These are phyloP conservation scores for Bujurquina vittata DNA, from an alignment of 2,113 vertebrate genomes.

Conservation along the genomic window DNA sequence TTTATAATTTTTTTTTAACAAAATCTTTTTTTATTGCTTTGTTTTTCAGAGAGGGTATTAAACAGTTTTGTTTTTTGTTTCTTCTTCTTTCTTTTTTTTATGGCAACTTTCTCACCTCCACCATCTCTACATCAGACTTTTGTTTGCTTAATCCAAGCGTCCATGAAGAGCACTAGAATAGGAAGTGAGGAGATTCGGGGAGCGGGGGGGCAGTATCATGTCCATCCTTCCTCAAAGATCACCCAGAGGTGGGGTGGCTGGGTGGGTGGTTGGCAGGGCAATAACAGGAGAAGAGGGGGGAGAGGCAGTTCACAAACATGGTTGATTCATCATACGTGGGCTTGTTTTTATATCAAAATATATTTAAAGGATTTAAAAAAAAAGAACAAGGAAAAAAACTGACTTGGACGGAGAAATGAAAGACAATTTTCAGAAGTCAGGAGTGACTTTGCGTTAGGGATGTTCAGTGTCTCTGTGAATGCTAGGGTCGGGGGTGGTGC, in stretches of 20 bases:
- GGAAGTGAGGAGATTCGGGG: slow-evolving; percentile 21
- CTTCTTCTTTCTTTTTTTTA: slow-evolving; percentile 43
- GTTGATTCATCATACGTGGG: slow-evolving; percentile 73
- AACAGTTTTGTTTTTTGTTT: slow-evolving; percentile 8
- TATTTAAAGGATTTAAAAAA: slow-evolving; percentile 82
- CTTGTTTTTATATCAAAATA: slow-evolving; percentile 83
- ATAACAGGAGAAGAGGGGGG: slow-evolving; percentile 36
- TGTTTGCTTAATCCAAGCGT: slow-evolving; percentile 13
- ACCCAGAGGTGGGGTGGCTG: slow-evolving; percentile 11
- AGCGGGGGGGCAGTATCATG: slow-evolving; percentile 10
- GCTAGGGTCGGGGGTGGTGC: slow-evolving; percentile 77
- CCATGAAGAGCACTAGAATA: slow-evolving; percentile 36
- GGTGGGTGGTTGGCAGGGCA: slow-evolving; percentile 3
- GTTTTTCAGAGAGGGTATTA: not conserved
- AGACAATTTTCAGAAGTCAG: slow-evolving; percentile 37
- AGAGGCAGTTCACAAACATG: slow-evolving; percentile 65
- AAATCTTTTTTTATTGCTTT: too few relatives aligned
- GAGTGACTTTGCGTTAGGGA: slow-evolving; percentile 31
- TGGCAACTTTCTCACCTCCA: slow-evolving; percentile 48
- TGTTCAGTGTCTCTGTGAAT: slow-evolving; percentile 51
- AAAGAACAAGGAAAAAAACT: slow-evolving; percentile 60
- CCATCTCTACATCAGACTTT: slow-evolving; percentile 27
- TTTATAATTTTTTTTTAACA: slow-evolving; percentile 44
- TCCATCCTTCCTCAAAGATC: slow-evolving; percentile 41
- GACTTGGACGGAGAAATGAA: slow-evolving; percentile 34